These are phyloP conservation scores for Empis stercorea DNA, from an alignment of 2,888 invertebrate genomes.

Conservation along the genomic window DNA sequence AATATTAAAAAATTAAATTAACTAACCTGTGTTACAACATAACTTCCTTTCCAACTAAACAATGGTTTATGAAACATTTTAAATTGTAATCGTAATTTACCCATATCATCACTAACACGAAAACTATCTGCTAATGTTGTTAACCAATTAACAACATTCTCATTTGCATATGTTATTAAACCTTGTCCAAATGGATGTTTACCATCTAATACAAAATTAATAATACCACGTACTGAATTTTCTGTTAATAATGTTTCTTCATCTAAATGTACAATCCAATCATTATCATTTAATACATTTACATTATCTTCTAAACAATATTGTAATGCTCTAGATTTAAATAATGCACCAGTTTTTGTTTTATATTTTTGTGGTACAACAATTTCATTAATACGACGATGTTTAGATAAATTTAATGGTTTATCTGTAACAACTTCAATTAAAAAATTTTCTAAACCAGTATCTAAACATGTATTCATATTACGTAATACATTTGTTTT, in stretches of 20 bases:
- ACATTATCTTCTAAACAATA: conserved; percentile 88
- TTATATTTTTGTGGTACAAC: conserved; percentile 78
- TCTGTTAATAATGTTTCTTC: conserved; percentile 92
- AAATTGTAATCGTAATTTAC: conserved; percentile 85
- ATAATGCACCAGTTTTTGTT: conserved; percentile 83
- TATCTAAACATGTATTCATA: conserved; percentile 74
- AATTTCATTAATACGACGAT: conserved; percentile 71
- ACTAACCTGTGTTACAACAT: conserved; percentile 85
- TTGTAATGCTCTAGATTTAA: conserved; percentile 88
- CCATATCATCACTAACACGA: conserved; percentile 95
- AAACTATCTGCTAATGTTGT: conserved; percentile 93
- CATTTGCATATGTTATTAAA: conserved; percentile 90
- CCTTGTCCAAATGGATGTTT: conserved; percentile 94
- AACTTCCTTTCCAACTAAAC: conserved; percentile 97
- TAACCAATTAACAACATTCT: conserved; percentile 91
- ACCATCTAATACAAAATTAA: conserved; percentile 90
- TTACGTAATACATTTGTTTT: conserved; percentile 75
- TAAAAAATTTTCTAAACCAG: conserved; percentile 88
- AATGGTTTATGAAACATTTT: conserved; percentile 86
- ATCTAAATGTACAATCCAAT: conserved; percentile 96
- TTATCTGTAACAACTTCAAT: conserved; percentile 95
- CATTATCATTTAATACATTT: conserved; percentile 70
- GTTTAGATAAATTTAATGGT: conserved; percentile 58
- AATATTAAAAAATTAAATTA: no score
- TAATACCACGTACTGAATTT: conserved; percentile 75